A percentile compares a stretch with the other conserved stretches of the same genome.
Evolutionary conservation across 2,888 invertebrate species (phyloP).

Genomic region (Blastobasis adustella): DNA sequence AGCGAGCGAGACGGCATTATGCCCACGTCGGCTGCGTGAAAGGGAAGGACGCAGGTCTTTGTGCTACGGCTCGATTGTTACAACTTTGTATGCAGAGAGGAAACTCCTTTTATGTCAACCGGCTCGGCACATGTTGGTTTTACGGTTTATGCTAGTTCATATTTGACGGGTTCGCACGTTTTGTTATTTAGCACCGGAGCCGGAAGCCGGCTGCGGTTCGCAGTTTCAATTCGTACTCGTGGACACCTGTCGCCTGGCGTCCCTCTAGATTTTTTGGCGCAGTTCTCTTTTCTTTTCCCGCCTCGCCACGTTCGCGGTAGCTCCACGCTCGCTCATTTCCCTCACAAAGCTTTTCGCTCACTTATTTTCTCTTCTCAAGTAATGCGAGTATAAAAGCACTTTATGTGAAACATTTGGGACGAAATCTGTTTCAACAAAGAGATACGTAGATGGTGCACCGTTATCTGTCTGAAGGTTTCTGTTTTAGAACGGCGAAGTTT

Average conservation of each 20-base stretch:
- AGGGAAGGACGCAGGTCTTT: constrained; percentile 55
- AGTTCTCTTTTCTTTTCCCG: too few species aligned
- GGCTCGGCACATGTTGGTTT: neutral
- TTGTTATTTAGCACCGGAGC: neutral
- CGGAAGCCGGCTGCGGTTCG: neutral
- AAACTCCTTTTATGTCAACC: constrained; percentile 33
- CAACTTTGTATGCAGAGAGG: constrained; percentile 58
- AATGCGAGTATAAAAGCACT: too few species aligned
- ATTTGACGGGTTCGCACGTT: neutral
- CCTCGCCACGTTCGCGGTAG: too few species aligned
- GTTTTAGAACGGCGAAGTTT: neutral
- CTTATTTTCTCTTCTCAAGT: too few species aligned
- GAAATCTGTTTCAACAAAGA: too few species aligned
- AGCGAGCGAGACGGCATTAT: constrained; percentile 58
- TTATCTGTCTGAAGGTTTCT: too few species aligned
- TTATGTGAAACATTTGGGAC: too few species aligned
- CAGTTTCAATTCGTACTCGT: neutral
- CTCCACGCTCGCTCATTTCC: too few species aligned
- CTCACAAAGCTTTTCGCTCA: too few species aligned
- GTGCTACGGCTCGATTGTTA: constrained; percentile 59
- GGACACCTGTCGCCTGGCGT: too few species aligned
- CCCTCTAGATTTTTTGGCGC: too few species aligned
- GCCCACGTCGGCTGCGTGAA: constrained; percentile 46
- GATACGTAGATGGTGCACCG: too few species aligned
- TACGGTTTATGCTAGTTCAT: neutral